These are phyloP conservation scores for Cantharis rustica DNA, from an alignment of 2,888 invertebrate species.

Conservation along the genomic window DNA sequence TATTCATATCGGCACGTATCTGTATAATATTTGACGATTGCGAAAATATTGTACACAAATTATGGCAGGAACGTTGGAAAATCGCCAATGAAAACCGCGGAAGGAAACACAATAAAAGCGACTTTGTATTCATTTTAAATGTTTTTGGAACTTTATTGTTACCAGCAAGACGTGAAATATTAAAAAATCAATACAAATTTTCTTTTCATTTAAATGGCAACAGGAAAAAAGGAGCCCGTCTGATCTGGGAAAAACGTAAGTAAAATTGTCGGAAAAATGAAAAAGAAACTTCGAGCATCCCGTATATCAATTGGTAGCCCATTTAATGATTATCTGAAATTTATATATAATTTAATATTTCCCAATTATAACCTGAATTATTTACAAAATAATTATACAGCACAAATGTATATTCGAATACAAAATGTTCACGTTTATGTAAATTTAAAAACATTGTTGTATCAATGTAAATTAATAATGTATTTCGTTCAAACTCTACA, in stretches of 20 bases:
- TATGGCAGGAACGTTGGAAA: slow-evolving; percentile 8
- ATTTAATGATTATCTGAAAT: not conserved
- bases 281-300: no score
- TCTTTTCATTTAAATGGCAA: not conserved
- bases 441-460: not conserved
- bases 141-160: not conserved
- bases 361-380: not conserved
- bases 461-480: not conserved
- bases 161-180: not conserved
- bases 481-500: not conserved
- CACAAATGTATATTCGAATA: no score
- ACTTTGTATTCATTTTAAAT: not conserved
- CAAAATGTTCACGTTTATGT: not conserved
- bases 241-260: no score
- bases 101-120: not conserved
- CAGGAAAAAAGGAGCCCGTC: not conserved
- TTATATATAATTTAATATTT: no score
- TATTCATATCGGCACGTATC: slow-evolving; percentile 21
- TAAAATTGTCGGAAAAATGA: no score
- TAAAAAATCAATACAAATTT: not conserved
- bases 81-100: not conserved
- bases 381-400: not conserved
- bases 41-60: slow-evolving; percentile 5
- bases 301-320: no score
- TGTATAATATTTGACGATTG: slow-evolving; percentile 9